phyloP scores from a whole-genome alignment of 2,888 invertebrate genomes.

The Elysia crispata region DNA sequence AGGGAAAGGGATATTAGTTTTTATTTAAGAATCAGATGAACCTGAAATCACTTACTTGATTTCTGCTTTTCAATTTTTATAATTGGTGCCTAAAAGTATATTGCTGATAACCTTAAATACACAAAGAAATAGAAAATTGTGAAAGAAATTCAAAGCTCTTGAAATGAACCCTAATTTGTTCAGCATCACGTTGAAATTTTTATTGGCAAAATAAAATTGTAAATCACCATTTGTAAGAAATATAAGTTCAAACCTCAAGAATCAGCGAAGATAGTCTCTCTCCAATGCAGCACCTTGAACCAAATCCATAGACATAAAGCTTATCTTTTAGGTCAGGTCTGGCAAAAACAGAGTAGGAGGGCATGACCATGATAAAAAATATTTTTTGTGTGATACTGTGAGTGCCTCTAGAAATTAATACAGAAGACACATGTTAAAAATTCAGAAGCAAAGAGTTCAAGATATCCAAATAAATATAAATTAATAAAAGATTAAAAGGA shows the following conservation, averaged over 20 bases:
- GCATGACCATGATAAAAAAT: not conserved
- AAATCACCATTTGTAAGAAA: not conserved
- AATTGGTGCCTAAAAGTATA: not conserved
- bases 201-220: not conserved
- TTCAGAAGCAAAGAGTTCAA: conserved; percentile 55
- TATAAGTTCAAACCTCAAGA: conserved; percentile 55
- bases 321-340: conserved; percentile 29
- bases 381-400: too few species aligned
- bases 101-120: not conserved
- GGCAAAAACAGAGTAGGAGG: not conserved
- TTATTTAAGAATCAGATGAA: too few species aligned
- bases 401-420: too few species aligned
- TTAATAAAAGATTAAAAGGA: conserved; percentile 53
- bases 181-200: not conserved
- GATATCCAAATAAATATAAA: conserved; percentile 41
- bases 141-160: not conserved
- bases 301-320: conserved; percentile 37
- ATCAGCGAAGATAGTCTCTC: conserved; percentile 52
- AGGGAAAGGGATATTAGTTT: too few species aligned
- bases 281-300: conserved; percentile 32
- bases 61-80: too few species aligned
- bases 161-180: not conserved
- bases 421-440: too few species aligned
- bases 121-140: not conserved
- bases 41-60: too few species aligned